These are phyloP conservation scores for Orthosia gracilis DNA, from an alignment of 2,888 invertebrate species.

Conservation along the genomic window DNA sequence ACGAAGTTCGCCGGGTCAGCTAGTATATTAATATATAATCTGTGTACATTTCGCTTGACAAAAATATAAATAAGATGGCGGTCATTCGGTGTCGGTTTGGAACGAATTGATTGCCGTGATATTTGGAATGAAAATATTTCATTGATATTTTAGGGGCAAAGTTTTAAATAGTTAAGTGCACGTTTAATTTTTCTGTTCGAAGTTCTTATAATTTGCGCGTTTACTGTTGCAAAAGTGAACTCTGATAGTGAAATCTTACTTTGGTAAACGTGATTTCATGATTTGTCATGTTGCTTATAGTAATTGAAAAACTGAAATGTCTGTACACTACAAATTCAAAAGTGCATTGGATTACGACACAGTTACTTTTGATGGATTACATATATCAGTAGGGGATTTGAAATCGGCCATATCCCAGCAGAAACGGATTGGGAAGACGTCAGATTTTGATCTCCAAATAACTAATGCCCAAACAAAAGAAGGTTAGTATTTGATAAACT, in stretches of 20 bases:
- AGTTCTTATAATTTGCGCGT: constrained; percentile 7
- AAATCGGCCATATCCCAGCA: constrained; percentile 98
- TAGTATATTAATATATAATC: neutral
- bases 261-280: constrained; percentile 52
- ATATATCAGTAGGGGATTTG: constrained; percentile 98
- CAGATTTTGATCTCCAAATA: constrained; percentile 98
- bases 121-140: constrained; percentile 4
- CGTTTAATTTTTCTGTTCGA: constrained; percentile 12
- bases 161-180: neutral
- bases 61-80: constrained; percentile 39
- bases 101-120: neutral
- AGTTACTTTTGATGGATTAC: constrained; percentile 98
- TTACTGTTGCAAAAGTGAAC: constrained; percentile 23
- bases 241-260: constrained; percentile 36
- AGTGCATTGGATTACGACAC: constrained; percentile 99
- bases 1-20: too few relatives aligned
- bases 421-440: constrained; percentile 97
- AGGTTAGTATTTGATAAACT: constrained; percentile 91
- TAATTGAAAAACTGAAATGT: constrained; percentile 92
- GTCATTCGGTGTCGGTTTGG: constrained; percentile 1
- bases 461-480: constrained; percentile 99
- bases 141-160: neutral
- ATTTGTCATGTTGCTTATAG: constrained; percentile 76
- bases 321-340: constrained; percentile 99
- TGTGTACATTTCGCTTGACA: constrained; percentile 8